These are phyloP conservation scores for Dryobotodes eremita DNA, from an alignment of 2,888 invertebrate genomes.

Conservation along the genomic window DNA sequence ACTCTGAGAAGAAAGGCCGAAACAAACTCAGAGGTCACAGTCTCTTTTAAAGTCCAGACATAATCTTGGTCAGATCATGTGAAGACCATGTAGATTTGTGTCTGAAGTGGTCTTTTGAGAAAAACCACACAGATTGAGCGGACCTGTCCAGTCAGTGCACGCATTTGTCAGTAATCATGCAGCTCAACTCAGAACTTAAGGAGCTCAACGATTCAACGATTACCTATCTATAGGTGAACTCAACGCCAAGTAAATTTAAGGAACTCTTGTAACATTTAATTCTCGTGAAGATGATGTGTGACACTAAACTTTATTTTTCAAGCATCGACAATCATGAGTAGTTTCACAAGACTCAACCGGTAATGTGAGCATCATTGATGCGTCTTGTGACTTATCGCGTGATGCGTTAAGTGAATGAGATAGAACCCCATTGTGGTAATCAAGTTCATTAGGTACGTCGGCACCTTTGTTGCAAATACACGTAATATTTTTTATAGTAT, in stretches of 20 bases:
- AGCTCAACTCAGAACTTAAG: no score
- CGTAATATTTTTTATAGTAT: background rate
- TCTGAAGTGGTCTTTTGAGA: no score
- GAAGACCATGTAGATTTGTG: no score
- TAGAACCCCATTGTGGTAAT: slow-evolving; percentile 13
- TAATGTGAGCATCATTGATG: slow-evolving; percentile 2
- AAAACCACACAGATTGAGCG: no score
- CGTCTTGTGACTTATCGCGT: slow-evolving; percentile 19
- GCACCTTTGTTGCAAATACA: background rate
- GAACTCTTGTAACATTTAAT: background rate
- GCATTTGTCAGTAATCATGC: no score
- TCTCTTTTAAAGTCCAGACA: no score
- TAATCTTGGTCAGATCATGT: no score
- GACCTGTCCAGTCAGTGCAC: no score
- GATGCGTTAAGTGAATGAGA: background rate
- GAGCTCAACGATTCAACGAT: no score
- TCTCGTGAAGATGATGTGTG: background rate
- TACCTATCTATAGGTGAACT: background rate
- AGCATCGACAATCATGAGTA: no score
- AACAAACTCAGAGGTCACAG: no score
- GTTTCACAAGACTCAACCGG: background rate
- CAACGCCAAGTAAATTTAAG: background rate
- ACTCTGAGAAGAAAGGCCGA: no score
- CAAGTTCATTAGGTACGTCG: slow-evolving; percentile 3
- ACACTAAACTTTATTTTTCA: background rate